Conservation (phyloP, 2,113 vertebrate genomes). For the Hypocryptadius cinnamomeus region DNA sequence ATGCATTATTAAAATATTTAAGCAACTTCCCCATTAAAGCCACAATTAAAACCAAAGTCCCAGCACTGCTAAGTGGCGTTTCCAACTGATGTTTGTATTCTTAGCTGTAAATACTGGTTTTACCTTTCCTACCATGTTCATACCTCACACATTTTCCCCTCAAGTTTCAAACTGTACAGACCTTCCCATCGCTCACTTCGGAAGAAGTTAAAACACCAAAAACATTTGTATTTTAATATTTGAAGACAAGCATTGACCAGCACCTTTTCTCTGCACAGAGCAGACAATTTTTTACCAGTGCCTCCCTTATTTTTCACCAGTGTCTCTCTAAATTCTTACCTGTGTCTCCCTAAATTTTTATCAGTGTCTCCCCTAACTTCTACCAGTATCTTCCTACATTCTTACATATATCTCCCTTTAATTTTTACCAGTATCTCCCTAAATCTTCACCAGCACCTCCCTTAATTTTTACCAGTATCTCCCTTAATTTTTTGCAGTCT, state of each 20-base stretch:
- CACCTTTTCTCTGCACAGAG: neutral
- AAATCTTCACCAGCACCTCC: no score
- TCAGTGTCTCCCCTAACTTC: no score
- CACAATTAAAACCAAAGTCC: neutral
- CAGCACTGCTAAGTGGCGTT: neutral
- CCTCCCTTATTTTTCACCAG: no score
- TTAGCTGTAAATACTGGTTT: neutral
- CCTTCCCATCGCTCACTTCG: neutral
- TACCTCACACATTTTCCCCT: rapidly evolving
- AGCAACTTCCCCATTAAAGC: neutral
- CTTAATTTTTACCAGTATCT: no score
- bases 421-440: no score
- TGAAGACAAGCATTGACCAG: neutral
- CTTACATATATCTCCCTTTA: no score
- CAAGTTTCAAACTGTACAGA: neutral
- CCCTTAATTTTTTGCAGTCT: neutral
- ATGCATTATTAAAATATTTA: neutral
- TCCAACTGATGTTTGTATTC: neutral
- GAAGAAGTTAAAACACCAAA: neutral
- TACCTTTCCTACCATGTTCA: rapidly evolving
- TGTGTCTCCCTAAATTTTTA: no score
- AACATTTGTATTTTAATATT: neutral
- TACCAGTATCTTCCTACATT: no score
- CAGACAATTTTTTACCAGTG: neutral
- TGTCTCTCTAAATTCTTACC: no score